These are phyloP conservation scores for Mugil cephalus DNA, from an alignment of 2,113 vertebrate species.

Conservation along the genomic window DNA sequence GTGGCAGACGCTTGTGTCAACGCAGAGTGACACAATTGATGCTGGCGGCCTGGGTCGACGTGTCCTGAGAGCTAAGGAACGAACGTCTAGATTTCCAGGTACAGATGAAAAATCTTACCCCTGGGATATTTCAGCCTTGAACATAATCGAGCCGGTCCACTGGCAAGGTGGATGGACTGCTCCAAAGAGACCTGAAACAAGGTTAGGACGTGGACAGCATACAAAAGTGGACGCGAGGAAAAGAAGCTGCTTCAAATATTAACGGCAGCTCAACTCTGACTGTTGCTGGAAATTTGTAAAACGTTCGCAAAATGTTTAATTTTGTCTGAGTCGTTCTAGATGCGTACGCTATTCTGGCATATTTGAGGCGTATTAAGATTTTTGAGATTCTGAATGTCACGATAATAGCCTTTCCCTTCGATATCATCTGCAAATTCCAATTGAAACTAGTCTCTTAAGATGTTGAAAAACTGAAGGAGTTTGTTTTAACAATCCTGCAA, in stretches of 20 bases:
- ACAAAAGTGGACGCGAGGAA: conserved; percentile 29
- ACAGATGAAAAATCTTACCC: conserved; percentile 67
- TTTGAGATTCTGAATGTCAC: no score
- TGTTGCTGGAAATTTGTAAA: no score
- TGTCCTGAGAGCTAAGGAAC: conserved; percentile 60
- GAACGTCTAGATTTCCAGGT: conserved; percentile 54
- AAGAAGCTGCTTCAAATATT: not conserved
- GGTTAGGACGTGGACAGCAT: conserved; percentile 50
- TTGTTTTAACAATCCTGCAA: not conserved
- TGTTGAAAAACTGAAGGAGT: no score
- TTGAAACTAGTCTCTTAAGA: no score
- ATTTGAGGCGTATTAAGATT: no score
- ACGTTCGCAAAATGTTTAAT: no score
- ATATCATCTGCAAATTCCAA: no score
- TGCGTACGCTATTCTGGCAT: no score
- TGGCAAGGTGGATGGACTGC: conserved; percentile 63
- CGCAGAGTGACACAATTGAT: conserved; percentile 61
- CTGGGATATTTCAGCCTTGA: conserved; percentile 65
- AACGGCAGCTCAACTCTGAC: not conserved
- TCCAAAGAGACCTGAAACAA: conserved; percentile 47
- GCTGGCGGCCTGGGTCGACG: conserved; percentile 46
- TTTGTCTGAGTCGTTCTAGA: no score
- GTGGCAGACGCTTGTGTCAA: conserved; percentile 58
- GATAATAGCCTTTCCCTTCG: no score
- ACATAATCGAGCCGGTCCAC: conserved; percentile 69